A percentile compares a stretch with the other conserved stretches of the same genome.
Evolutionary conservation across 2,888 invertebrate species (phyloP).

Genomic region (Anthrax anthrax): DNA sequence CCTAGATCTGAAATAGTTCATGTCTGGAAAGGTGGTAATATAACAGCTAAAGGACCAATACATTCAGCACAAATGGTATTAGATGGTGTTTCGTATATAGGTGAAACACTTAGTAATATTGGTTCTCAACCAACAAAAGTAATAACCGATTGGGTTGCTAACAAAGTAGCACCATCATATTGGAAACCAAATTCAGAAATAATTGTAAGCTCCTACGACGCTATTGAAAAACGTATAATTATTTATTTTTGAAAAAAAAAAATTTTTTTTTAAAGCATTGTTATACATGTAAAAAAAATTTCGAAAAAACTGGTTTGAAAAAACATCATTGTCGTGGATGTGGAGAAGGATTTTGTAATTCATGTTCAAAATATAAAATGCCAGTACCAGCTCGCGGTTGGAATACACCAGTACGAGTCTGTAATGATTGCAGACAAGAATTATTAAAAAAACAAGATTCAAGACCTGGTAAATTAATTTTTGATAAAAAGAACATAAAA

Average conservation of each 20-base stretch:
- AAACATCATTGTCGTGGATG: slow-evolving; percentile 68
- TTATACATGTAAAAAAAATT: slow-evolving; percentile 44
- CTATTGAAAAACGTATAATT: not conserved
- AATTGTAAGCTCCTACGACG: slow-evolving; percentile 35
- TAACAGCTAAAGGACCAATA: slow-evolving; percentile 36
- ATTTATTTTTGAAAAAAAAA: not conserved
- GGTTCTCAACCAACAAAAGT: slow-evolving; percentile 56
- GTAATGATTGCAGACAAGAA: slow-evolving; percentile 45
- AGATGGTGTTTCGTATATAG: slow-evolving; percentile 47
- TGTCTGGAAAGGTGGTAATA: slow-evolving; percentile 48
- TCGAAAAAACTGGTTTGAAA: slow-evolving; percentile 39
- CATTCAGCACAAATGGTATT: slow-evolving; percentile 47
- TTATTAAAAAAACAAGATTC: slow-evolving; percentile 22
- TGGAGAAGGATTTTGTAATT: slow-evolving; percentile 65
- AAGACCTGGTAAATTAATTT: slow-evolving; percentile 20
- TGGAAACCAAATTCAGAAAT: slow-evolving; percentile 69
- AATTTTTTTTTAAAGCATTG: slow-evolving; percentile 39
- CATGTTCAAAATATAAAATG: slow-evolving; percentile 49
- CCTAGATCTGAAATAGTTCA: slow-evolving; percentile 47
- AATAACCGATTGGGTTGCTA: slow-evolving; percentile 54
- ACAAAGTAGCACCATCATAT: slow-evolving; percentile 58
- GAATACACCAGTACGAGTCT: slow-evolving; percentile 55
- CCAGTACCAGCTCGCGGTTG: slow-evolving; percentile 61
- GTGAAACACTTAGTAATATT: slow-evolving; percentile 47
- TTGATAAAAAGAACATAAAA: too few species aligned